A percentile compares a stretch with the other conserved stretches of the same genome.
phyloP scores from a whole-genome alignment of 2,888 invertebrate species.

The Suillia variegata region DNA sequence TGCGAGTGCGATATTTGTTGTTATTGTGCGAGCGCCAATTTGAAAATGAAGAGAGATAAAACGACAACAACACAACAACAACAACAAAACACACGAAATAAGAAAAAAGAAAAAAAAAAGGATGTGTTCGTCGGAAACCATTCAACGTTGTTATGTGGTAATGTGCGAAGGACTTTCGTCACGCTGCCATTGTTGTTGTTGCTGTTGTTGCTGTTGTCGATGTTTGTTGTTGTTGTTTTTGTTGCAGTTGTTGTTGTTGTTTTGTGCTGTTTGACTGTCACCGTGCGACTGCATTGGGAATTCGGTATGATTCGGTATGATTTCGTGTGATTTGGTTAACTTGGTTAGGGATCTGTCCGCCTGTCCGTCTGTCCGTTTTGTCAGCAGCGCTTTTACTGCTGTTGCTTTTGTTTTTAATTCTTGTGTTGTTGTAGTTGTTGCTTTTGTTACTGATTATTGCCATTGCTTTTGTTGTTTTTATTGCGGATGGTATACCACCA shows the following conservation, averaged over 20 bases:
- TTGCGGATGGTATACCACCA: too few relatives aligned
- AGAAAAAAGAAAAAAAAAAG: too few relatives aligned
- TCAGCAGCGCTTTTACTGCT: constrained; percentile 5
- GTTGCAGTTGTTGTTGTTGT: constrained; percentile 8
- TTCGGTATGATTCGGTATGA: too few relatives aligned
- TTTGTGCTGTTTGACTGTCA: constrained; percentile 16
- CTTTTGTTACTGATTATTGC: too few relatives aligned
- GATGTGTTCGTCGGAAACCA: neutral
- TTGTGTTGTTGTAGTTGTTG: neutral
- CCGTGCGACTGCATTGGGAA: neutral
- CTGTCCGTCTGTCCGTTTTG: too few relatives aligned
- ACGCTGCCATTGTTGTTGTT: constrained; percentile 34
- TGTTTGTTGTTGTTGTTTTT: constrained; percentile 11
- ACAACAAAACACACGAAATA: too few relatives aligned
- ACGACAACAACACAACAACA: too few relatives aligned
- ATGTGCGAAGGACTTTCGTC: constrained; percentile 56
- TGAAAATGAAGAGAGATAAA: neutral
- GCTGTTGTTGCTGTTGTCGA: constrained; percentile 12
- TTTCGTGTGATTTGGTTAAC: constrained; percentile 7
- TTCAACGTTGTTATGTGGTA: constrained; percentile 44
- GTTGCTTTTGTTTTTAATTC: constrained; percentile 1
- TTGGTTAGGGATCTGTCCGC: too few relatives aligned
- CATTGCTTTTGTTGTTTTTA: neutral
- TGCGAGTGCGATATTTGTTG: neutral
- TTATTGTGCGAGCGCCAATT: neutral